Evolutionary conservation across 2,113 vertebrate genomes (phyloP).

Genomic region (Trogon surrucura): DNA sequence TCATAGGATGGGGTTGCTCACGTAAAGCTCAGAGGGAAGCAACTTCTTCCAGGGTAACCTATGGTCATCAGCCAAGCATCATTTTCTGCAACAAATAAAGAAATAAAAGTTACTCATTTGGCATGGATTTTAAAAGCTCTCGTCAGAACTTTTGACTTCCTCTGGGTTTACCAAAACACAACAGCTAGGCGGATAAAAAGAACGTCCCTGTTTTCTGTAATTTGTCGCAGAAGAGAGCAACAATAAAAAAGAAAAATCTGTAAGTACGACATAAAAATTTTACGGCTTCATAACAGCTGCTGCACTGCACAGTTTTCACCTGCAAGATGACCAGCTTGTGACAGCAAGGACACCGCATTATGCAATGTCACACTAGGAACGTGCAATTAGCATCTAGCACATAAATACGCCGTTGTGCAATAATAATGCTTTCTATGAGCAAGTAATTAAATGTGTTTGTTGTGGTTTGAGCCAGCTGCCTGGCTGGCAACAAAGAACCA

Average conservation of each 20-base stretch:
- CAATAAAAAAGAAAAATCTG: neutral
- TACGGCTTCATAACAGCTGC: neutral
- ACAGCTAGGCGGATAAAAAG: neutral
- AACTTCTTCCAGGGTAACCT: neutral
- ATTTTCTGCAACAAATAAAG: conserved; percentile 58
- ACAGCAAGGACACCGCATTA: conserved; percentile 29
- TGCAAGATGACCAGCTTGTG: conserved; percentile 18
- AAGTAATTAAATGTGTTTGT: conserved; percentile 18
- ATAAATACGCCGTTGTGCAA: conserved; percentile 9
- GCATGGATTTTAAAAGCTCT: neutral
- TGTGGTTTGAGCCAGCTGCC: too few species aligned
- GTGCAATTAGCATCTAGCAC: neutral
- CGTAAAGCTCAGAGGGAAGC: neutral
- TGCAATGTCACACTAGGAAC: neutral
- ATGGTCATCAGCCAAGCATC: neutral
- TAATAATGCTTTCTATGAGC: neutral
- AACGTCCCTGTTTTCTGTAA: neutral
- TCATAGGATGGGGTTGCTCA: neutral
- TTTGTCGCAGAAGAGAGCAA: neutral
- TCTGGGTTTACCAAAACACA: neutral
- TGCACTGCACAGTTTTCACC: neutral
- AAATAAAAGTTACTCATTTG: neutral
- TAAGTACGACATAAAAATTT: neutral
- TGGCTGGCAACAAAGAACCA: too few species aligned
- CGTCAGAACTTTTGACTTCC: neutral